These are phyloP conservation scores for Capitulum mitella DNA, from an alignment of 2,888 invertebrate species.

Conservation along the genomic window DNA sequence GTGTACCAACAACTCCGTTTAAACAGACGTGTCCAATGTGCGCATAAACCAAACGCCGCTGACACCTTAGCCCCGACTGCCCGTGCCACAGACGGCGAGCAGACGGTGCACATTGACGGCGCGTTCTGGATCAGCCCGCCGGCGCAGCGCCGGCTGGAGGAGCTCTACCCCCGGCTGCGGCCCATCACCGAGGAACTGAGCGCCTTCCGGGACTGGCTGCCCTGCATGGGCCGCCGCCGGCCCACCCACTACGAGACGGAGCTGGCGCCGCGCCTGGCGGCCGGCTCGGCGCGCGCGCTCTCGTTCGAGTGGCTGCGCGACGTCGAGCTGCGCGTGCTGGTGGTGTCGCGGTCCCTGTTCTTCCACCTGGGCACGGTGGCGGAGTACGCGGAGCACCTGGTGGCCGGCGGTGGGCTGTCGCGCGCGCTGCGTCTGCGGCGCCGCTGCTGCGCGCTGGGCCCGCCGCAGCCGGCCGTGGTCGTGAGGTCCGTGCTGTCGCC, in stretches of 20 bases:
- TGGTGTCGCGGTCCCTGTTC: conserved; percentile 37
- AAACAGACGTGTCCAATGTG: no score
- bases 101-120: conserved; percentile 46
- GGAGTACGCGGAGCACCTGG: conserved; percentile 38
- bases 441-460: not conserved
- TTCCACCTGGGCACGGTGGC: conserved; percentile 47
- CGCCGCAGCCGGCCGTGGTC: not conserved
- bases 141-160: conserved; percentile 41
- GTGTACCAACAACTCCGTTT: no score
- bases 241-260: not conserved
- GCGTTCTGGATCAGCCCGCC: conserved; percentile 45
- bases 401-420: conserved; percentile 10
- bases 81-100: conserved; percentile 36
- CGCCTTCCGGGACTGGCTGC: conserved; percentile 48
- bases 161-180: conserved; percentile 39
- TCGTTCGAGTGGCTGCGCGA: not conserved
- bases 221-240: conserved; percentile 39
- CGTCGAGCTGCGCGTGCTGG: not conserved
- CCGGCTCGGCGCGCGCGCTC: not conserved
- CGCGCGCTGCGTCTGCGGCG: not conserved
- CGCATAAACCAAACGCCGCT: no score
- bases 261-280: not conserved
- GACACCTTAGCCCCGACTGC: no score
- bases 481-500: not conserved
- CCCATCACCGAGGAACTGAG: conserved; percentile 45